Percentiles rank a stretch among this genome's conserved stretches.
These are phyloP conservation scores for Pristis pectinata DNA, from an alignment of 2,797 vertebrate species.

Conservation along the genomic window DNA sequence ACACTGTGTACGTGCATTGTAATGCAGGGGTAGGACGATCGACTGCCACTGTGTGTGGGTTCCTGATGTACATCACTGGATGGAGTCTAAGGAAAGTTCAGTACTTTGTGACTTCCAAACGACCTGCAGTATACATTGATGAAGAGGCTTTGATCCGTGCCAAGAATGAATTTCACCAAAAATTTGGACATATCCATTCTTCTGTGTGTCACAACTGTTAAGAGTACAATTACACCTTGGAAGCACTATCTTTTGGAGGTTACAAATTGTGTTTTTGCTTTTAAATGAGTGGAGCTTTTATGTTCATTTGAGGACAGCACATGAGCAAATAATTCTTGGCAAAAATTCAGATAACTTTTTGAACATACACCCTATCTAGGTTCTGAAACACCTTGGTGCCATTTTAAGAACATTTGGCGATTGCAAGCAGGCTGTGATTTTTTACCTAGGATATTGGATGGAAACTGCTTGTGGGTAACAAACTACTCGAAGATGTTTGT, in stretches of 20 bases:
- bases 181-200: conserved; percentile 65
- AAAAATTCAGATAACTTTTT: background rate
- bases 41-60: conserved; percentile 79
- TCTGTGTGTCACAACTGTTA: conserved; percentile 42
- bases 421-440: background rate
- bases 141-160: conserved; percentile 79
- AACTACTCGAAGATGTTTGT: background rate
- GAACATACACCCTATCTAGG: too few relatives aligned
- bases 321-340: background rate
- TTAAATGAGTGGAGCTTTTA: background rate
- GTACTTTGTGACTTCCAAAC: conserved; percentile 74
- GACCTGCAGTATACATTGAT: conserved; percentile 85
- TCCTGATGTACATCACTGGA: conserved; percentile 81
- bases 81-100: conserved; percentile 85
- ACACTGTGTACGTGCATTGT: conserved; percentile 89
- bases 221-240: background rate
- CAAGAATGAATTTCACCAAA: conserved; percentile 72
- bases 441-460: background rate
- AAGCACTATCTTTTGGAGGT: background rate
- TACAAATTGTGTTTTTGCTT: background rate
- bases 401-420: background rate
- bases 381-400: background rate
- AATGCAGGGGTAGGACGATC: conserved; percentile 91
- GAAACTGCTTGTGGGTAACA: background rate
- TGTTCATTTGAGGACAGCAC: background rate